Conservation (phyloP, 2,888 invertebrate species). For the Diplazon laetatorius region DNA sequence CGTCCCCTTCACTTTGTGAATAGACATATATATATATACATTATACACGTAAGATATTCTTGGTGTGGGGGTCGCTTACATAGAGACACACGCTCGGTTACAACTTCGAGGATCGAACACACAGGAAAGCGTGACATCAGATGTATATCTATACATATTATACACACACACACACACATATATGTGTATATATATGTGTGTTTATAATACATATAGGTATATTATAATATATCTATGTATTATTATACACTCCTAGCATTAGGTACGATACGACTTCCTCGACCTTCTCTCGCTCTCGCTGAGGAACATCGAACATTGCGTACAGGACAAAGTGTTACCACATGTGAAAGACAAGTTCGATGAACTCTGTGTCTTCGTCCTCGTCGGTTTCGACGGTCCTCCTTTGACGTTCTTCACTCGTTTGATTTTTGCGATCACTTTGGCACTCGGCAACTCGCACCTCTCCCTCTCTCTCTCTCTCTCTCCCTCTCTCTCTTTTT, state of each 20-base stretch:
- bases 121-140: slow-evolving; percentile 19
- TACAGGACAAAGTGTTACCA: not conserved
- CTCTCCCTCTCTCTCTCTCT: not conserved
- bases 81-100: not conserved
- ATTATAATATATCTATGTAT: slow-evolving; percentile 34
- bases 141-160: slow-evolving; percentile 16
- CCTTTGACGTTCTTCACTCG: slow-evolving; percentile 25
- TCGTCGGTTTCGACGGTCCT: slow-evolving; percentile 58
- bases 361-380: slow-evolving; percentile 53
- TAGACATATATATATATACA: no score
- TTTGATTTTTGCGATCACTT: slow-evolving; percentile 17
- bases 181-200: no score
- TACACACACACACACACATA: no score
- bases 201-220: slow-evolving; percentile 19
- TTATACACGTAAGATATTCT: slow-evolving; percentile 2
- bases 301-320: not conserved
- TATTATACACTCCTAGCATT: no score
- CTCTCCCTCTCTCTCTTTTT: no score
- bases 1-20: slow-evolving; percentile 63
- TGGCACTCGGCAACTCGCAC: not conserved
- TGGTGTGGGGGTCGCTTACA: not conserved
- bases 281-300: not conserved
- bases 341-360: slow-evolving; percentile 52
- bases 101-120: slow-evolving; percentile 40
- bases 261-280: no score